These are phyloP conservation scores for Calosoma granatense DNA, from an alignment of 1,140 invertebrate species.

Conservation along the genomic window DNA sequence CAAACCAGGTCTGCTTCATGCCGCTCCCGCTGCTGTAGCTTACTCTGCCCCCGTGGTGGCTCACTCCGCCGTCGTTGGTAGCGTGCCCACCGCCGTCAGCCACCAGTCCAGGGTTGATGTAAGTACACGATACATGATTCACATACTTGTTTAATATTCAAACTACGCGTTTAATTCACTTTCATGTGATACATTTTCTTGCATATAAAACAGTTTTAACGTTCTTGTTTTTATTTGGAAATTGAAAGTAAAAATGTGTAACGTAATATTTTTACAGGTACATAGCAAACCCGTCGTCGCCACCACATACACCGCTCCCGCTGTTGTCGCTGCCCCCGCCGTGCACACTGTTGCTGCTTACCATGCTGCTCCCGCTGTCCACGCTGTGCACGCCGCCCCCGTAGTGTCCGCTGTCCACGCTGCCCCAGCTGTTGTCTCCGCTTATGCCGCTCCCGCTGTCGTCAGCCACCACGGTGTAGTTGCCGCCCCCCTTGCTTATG, in stretches of 20 bases:
- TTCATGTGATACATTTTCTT: too few species aligned
- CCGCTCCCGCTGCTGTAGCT: constrained; percentile 30
- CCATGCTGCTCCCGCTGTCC: constrained; percentile 27
- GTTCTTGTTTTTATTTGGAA: too few species aligned
- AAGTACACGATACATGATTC: too few species aligned
- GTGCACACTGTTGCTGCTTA: constrained; percentile 20
- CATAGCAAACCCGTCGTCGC: constrained; percentile 3
- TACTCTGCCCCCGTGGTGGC: constrained; percentile 27
- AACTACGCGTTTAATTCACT: too few species aligned
- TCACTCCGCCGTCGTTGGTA: constrained; percentile 28
- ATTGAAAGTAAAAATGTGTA: too few species aligned
- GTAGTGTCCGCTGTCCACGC: constrained; percentile 8
- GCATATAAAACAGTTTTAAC: too few species aligned
- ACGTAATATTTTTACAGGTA: background rate
- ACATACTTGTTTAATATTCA: too few species aligned
- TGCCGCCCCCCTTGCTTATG: constrained; percentile 19
- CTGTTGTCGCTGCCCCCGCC: constrained; percentile 28
- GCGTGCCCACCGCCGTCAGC: constrained; percentile 25
- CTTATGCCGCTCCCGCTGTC: constrained; percentile 23
- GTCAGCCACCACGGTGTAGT: constrained; percentile 21
- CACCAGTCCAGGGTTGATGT: constrained; percentile 41
- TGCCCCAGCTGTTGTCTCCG: constrained; percentile 8
- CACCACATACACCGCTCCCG: constrained; percentile 15
- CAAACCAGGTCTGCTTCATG: constrained; percentile 30
- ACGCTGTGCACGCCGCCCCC: constrained; percentile 15